These are phyloP conservation scores for Euzetes globulus DNA, from an alignment of 2,888 invertebrate genomes.

Conservation along the genomic window DNA sequence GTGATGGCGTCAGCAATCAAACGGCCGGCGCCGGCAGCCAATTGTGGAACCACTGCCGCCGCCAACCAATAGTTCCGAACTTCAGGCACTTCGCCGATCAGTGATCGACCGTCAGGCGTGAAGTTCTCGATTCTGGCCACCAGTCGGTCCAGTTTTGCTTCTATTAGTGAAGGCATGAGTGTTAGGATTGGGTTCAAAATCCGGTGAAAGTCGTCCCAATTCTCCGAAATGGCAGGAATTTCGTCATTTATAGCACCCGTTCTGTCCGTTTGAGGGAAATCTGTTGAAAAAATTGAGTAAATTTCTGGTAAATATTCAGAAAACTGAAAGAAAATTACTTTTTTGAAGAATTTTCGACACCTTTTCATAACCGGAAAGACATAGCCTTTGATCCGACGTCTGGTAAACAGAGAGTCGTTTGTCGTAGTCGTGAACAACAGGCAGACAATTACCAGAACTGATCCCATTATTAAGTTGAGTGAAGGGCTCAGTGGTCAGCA, in stretches of 20 bases:
- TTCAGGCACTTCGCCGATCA: conserved; percentile 88
- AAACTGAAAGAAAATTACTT: background rate
- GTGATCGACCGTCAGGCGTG: conserved; percentile 93
- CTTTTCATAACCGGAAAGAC: conserved; percentile 29
- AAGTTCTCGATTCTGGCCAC: conserved; percentile 88
- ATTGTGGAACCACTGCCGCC: conserved; percentile 87
- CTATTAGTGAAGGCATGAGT: conserved; percentile 69
- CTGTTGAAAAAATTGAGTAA: no score
- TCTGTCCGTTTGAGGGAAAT: background rate
- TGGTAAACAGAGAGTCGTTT: conserved; percentile 26
- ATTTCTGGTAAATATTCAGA: no score
- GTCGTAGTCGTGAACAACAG: conserved; percentile 54
- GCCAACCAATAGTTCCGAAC: conserved; percentile 83
- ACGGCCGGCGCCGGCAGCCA: conserved; percentile 89
- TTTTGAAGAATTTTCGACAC: conserved; percentile 29
- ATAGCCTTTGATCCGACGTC: background rate
- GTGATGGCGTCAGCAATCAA: conserved; percentile 59
- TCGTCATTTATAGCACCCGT: conserved; percentile 52
- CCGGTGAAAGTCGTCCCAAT: conserved; percentile 82
- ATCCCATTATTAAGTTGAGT: conserved; percentile 55
- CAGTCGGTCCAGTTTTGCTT: conserved; percentile 67
- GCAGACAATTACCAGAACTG: conserved; percentile 61
- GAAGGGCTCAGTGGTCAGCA: conserved; percentile 70
- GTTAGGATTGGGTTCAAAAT: conserved; percentile 73
- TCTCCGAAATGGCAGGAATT: conserved; percentile 51